Conservation (phyloP, 1,140 invertebrate species). For the Drosophila insularis region DNA sequence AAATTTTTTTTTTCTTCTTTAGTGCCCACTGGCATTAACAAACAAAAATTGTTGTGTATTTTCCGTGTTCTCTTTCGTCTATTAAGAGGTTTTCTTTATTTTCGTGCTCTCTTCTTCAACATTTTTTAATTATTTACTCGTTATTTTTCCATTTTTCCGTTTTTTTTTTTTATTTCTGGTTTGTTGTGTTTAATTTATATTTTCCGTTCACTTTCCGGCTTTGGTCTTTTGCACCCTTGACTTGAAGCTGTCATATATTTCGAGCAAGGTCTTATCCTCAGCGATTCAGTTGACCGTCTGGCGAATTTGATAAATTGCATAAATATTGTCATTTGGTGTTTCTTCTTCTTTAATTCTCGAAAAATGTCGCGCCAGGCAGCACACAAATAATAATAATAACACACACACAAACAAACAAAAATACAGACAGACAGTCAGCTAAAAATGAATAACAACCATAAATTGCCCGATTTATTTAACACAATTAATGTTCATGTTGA, state of each 20-base stretch:
- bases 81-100: constrained; percentile 3
- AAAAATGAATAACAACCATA: constrained; percentile 37
- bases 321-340: constrained; percentile 17
- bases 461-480: constrained; percentile 51
- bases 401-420: background rate
- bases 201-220: constrained; percentile 31
- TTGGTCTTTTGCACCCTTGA: constrained; percentile 19
- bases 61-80: constrained; percentile 1
- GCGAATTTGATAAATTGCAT: constrained; percentile 36
- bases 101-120: constrained; percentile 19
- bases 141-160: background rate
- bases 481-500: constrained; percentile 48
- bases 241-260: constrained; percentile 26
- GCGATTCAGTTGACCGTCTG: constrained; percentile 12
- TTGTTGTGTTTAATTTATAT: constrained; percentile 35
- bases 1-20: constrained; percentile 23
- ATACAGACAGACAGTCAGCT: background rate
- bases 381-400: background rate
- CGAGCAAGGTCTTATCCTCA: background rate
- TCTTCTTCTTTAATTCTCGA: background rate
- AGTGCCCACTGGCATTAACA: constrained; percentile 47
- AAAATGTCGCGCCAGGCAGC: constrained; percentile 7
- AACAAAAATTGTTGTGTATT: constrained; percentile 21
- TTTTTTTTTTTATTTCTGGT: no score
- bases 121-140: constrained; percentile 56